phyloP scores from a whole-genome alignment of 2,888 invertebrate genomes.

The Amorpha juglandis region DNA sequence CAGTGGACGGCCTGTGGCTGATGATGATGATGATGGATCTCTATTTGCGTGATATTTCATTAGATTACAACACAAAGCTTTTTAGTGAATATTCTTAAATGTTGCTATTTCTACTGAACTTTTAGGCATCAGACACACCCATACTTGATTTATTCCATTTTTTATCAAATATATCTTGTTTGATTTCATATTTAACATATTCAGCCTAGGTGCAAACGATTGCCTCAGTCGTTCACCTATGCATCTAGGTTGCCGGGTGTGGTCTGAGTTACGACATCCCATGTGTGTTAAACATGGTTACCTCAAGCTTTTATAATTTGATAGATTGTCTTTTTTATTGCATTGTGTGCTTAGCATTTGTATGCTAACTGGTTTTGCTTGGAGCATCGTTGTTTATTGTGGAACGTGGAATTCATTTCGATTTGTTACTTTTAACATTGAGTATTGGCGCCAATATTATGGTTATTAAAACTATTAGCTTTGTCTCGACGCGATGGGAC shows the following conservation, averaged over 20 bases:
- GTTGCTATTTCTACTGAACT: not conserved
- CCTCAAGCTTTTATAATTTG: slow-evolving; percentile 23
- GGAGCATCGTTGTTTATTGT: slow-evolving; percentile 5
- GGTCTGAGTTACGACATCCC: slow-evolving; percentile 51
- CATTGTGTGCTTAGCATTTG: slow-evolving; percentile 18
- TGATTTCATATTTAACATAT: slow-evolving; percentile 22
- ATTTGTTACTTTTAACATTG: not conserved
- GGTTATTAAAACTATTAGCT: not conserved
- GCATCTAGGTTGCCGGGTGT: slow-evolving; percentile 56
- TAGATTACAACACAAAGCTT: not conserved
- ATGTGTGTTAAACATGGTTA: slow-evolving; percentile 26
- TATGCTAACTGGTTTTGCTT: slow-evolving; percentile 5
- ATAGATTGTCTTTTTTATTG: slow-evolving; percentile 23
- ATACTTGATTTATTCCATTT: not conserved
- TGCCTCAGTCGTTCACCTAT: slow-evolving; percentile 54
- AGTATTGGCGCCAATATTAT: not conserved
- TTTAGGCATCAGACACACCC: not conserved
- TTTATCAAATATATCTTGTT: not conserved
- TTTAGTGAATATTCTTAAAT: not conserved
- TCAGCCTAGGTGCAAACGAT: slow-evolving; percentile 39
- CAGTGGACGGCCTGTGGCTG: too few relatives aligned
- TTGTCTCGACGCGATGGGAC: not conserved
- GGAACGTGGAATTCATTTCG: slow-evolving; percentile 5
- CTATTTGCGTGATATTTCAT: too few relatives aligned
- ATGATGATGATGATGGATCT: too few relatives aligned